Evolutionary conservation across 2,888 invertebrate species (phyloP).

Genomic region (Balanococcus diminutus): DNA sequence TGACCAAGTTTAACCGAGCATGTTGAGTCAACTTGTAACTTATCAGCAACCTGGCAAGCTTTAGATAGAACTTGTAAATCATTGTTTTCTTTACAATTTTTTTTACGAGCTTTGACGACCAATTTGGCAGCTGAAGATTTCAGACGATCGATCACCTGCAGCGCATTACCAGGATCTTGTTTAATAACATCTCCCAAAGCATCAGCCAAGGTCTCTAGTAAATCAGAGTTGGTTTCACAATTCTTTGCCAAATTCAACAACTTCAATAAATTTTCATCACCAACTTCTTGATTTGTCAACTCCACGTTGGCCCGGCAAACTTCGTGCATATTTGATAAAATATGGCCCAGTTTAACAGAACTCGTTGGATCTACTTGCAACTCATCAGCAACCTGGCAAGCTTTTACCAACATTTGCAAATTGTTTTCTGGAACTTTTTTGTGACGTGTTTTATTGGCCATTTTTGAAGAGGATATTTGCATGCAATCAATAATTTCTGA

Average conservation of each 20-base stretch:
- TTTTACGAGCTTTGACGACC: too few relatives aligned
- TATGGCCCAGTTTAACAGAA: constrained; percentile 63
- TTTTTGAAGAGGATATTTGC: too few relatives aligned
- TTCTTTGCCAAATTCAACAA: not conserved
- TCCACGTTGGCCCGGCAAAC: not conserved
- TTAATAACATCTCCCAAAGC: constrained; percentile 24
- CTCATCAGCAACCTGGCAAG: constrained; percentile 59
- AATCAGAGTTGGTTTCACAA: not conserved
- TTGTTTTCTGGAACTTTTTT: too few relatives aligned
- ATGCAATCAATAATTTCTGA: too few relatives aligned
- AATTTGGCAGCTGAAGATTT: too few relatives aligned
- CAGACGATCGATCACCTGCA: too few relatives aligned
- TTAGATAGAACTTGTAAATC: not conserved
- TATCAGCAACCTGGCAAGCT: constrained; percentile 59
- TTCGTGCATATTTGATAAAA: constrained; percentile 60
- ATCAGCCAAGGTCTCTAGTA: not conserved
- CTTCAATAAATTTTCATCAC: constrained; percentile 6
- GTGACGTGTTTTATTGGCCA: not conserved
- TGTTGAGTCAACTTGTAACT: constrained; percentile 61
- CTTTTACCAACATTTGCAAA: not conserved
- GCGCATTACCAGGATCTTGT: not conserved
- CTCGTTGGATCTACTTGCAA: constrained; percentile 61
- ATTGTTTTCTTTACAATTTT: too few relatives aligned
- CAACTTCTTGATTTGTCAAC: not conserved
- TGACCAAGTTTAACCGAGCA: constrained; percentile 63